phyloP scores from a whole-genome alignment of 1,140 invertebrate species.

The Drosophila bipectinata region DNA sequence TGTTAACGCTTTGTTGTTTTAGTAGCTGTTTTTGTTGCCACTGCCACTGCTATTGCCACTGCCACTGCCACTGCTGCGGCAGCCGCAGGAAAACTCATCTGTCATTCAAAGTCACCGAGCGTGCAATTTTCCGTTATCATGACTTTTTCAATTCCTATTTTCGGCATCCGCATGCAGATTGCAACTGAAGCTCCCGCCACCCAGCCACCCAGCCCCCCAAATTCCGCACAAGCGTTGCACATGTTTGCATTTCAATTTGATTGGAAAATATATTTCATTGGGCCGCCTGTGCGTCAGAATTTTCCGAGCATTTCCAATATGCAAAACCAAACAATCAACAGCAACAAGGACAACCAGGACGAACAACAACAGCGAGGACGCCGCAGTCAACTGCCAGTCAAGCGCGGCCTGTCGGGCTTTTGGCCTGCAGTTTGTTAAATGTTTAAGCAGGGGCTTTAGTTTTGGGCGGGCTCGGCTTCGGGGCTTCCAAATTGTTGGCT shows the following conservation, averaged over 20 bases:
- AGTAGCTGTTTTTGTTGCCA: conserved; percentile 31
- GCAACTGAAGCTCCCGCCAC: background rate
- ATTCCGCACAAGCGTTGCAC: conserved; percentile 52
- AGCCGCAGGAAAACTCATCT: conserved; percentile 65
- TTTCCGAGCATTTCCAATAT: conserved; percentile 44
- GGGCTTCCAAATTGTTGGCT: conserved; percentile 28
- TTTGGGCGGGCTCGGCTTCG: conserved; percentile 42
- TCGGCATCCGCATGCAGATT: conserved; percentile 35
- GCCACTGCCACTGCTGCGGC: conserved; percentile 8
- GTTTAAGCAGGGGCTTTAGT: conserved; percentile 74
- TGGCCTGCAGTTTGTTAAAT: conserved; percentile 79
- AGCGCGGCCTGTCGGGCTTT: conserved; percentile 73
- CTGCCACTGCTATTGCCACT: background rate
- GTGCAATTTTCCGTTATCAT: conserved; percentile 74
- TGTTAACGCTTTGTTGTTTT: conserved; percentile 69
- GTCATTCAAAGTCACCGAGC: conserved; percentile 77
- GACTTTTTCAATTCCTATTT: conserved; percentile 77
- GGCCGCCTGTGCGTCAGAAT: conserved; percentile 54
- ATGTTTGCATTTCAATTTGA: conserved; percentile 81
- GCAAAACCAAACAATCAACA: conserved; percentile 40
- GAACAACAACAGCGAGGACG: conserved; percentile 19
- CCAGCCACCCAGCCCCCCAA: conserved; percentile 13
- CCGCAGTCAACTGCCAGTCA: conserved; percentile 75
- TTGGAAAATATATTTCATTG: conserved; percentile 79
- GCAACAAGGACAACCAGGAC: conserved; percentile 5